phyloP scores from a whole-genome alignment of 2,888 invertebrate genomes.

The Onchidella celtica region DNA sequence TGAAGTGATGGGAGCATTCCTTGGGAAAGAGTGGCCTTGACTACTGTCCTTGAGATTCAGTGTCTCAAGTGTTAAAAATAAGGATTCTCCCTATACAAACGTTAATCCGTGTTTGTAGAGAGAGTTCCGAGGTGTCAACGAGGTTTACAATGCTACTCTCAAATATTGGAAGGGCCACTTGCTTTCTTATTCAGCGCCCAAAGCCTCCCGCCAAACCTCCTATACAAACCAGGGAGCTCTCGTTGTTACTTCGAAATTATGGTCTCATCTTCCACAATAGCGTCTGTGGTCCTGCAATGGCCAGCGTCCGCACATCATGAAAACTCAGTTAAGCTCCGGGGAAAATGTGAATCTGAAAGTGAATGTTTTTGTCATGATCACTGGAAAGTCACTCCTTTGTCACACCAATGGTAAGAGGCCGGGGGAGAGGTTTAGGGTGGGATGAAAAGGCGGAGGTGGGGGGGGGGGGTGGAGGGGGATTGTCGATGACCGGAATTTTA shows the following conservation, averaged over 20 bases:
- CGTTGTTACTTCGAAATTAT: conserved; percentile 15
- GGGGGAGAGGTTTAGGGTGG: no score
- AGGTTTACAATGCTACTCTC: not conserved
- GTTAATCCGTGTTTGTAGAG: not conserved
- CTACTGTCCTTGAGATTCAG: no score
- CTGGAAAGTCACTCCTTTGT: no score
- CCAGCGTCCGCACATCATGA: conserved; percentile 1
- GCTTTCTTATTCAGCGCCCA: not conserved
- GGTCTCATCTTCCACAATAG: not conserved
- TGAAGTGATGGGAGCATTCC: not conserved
- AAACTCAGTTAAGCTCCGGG: not conserved
- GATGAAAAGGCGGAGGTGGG: no score
- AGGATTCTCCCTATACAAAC: not conserved
- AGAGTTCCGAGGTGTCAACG: not conserved
- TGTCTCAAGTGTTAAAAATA: no score
- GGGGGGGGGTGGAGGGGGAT: no score
- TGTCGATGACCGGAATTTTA: no score
- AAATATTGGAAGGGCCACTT: not conserved
- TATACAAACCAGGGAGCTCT: conserved; percentile 15
- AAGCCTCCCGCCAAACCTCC: not conserved
- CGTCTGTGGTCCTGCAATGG: not conserved
- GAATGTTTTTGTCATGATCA: not conserved
- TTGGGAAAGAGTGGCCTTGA: conserved; percentile 5
- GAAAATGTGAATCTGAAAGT: not conserved
- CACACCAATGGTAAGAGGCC: no score